phyloP scores from a whole-genome alignment of 2,797 vertebrate species.

The Carcharodon carcharias region DNA sequence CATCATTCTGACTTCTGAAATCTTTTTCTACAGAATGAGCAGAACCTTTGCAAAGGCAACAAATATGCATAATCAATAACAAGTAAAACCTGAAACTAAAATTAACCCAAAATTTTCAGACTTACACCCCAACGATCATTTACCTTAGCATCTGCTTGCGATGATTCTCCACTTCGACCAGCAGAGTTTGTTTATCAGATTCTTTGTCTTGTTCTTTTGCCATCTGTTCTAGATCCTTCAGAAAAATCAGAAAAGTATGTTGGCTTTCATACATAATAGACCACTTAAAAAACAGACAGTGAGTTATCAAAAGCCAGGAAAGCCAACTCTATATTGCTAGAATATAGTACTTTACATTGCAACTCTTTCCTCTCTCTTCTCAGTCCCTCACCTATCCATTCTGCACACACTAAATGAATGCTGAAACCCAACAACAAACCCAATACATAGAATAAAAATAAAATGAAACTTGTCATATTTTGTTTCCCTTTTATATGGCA shows the following conservation, averaged over 20 bases:
- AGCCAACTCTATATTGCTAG: not conserved
- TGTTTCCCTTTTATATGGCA: not conserved
- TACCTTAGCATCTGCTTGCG: slow-evolving; percentile 92
- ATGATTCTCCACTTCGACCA: slow-evolving; percentile 77
- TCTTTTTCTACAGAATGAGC: not conserved
- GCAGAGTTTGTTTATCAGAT: slow-evolving; percentile 74
- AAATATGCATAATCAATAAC: not conserved
- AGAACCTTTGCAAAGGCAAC: not conserved
- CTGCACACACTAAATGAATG: not conserved
- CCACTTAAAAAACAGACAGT: not conserved
- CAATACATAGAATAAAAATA: not conserved
- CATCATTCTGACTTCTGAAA: not conserved
- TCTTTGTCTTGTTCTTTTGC: slow-evolving; percentile 90
- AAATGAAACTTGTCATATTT: not conserved
- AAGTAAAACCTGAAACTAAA: not conserved
- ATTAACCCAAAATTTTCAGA: not conserved
- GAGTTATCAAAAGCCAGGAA: not conserved
- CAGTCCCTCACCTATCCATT: not conserved
- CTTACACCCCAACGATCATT: slow-evolving; percentile 24
- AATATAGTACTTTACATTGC: not conserved
- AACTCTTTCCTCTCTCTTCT: not conserved
- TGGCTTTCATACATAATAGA: not conserved
- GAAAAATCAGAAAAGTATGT: slow-evolving; percentile 35
- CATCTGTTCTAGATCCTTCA: slow-evolving; percentile 83
- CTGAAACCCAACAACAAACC: not conserved